These are phyloP conservation scores for Melospiza melodia DNA, from an alignment of 2,113 vertebrate genomes.

Conservation along the genomic window DNA sequence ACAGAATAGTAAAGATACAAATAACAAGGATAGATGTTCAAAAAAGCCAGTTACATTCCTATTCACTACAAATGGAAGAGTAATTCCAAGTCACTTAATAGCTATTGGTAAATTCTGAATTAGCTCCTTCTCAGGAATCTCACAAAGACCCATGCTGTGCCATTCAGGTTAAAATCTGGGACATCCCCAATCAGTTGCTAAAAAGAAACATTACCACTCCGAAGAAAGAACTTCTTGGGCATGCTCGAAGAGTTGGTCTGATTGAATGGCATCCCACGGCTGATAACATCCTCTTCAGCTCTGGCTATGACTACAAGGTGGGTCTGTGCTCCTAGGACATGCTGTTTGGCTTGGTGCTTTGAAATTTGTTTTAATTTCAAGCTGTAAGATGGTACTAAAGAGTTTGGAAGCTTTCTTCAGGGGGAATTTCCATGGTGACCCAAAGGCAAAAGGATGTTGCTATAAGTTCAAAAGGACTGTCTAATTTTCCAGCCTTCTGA, in stretches of 20 bases:
- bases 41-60: not conserved
- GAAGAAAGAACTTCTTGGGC: conserved; percentile 85
- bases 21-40: not conserved
- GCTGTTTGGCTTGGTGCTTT: not conserved
- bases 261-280: conserved; percentile 94
- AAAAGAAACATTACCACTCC: conserved; percentile 80
- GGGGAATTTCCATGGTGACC: not conserved
- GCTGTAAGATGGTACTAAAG: not conserved
- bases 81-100: not conserved
- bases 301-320: conserved; percentile 92
- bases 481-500: not conserved
- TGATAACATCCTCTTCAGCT: conserved; percentile 88
- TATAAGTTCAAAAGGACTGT: not conserved
- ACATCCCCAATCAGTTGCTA: conserved; percentile 84
- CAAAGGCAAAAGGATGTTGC: not conserved
- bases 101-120: not conserved
- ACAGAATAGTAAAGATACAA: not conserved
- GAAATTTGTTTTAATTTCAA: not conserved
- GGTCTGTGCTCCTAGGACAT: not conserved
- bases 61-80: not conserved
- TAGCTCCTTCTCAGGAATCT: not conserved
- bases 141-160: not conserved
- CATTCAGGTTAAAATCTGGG: conserved; percentile 90
- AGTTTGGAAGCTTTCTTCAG: not conserved
- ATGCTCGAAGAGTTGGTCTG: conserved; percentile 86